Base-by-base conservation (phyloP, 2,888 invertebrate genomes). In the Cecidostiba fungosa region DNA sequence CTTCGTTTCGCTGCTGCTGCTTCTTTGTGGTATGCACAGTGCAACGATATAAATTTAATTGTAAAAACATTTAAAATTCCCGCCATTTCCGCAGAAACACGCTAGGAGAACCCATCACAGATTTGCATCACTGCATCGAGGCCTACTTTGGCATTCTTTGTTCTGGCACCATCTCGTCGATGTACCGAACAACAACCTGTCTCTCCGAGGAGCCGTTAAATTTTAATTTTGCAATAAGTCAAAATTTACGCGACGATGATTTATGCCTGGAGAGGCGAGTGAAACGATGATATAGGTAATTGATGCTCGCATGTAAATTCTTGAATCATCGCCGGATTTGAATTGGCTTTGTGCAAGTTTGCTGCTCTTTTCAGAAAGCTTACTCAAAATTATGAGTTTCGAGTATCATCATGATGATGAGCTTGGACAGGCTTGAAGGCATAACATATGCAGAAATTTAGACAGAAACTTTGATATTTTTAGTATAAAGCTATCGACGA, bases 131-230 rank as follows among this genome's bases (percentile, higher is more conserved):
- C 80, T 73, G 86, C 8, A 79, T 73, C 87, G 86, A 85, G 84
- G 86, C 82, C 82, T 89, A 86, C 89, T 89, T 89, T 89, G 89
- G 89, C 82, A 85, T 88, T 79, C 76, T 78, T 81, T 77, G 26
- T 70, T 88, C 82, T 85, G 59, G 74, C 47, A 85, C 70, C 32
- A 5, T 59, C 50, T 73, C 14, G 50, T 59, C 72, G 84, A 23
- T 66, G 29, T 26, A 66, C 59, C 23, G 10, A 59, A 23, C 23
- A 59, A 23, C 78, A 39, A 69, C 62, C 39, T 47, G 32, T 70
- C n/a, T 12, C 29, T n/a, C 32, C 1, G 19, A 43, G 14, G 19
- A 29, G n/a, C n/a, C 36, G 32, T 77, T 43, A 59, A 83, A 62
- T 47, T 43, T 77, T 83, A 54, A 83, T 54, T 70, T 70, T 77